A percentile compares a stretch with the other conserved stretches of the same genome.
phyloP scores from a whole-genome alignment of 2,113 vertebrate genomes.

The Archilochus colubris region DNA sequence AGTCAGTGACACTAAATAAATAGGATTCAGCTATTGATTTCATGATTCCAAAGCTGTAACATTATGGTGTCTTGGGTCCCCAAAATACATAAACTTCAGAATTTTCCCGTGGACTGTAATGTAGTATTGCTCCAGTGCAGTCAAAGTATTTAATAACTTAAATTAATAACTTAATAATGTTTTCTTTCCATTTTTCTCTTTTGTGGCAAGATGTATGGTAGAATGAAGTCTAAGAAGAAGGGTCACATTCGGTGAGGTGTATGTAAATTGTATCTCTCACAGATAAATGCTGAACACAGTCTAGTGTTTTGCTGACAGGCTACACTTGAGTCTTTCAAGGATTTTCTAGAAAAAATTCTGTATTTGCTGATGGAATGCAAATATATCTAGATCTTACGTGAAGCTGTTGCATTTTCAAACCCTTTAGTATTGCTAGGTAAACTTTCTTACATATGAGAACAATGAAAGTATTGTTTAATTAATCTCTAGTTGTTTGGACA shows the following conservation, averaged over 20 bases:
- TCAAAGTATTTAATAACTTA: not conserved
- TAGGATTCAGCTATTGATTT: not conserved
- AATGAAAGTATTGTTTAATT: not conserved
- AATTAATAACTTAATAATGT: too few relatives aligned
- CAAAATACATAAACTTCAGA: not conserved
- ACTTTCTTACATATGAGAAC: not conserved
- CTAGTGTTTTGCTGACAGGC: not conserved
- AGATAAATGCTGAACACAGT: not conserved
- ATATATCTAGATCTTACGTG: not conserved
- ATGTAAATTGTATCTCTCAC: not conserved
- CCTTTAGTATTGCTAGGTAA: not conserved
- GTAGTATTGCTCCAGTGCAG: not conserved
- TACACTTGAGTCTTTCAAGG: not conserved
- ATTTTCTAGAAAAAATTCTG: not conserved
- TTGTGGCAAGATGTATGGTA: not conserved
- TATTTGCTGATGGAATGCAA: not conserved
- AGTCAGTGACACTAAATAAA: not conserved
- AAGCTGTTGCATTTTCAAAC: not conserved
- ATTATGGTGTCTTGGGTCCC: not conserved
- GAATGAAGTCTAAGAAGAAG: not conserved
- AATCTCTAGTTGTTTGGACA: slow-evolving; percentile 30
- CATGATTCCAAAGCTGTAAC: not conserved
- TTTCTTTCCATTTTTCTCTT: not conserved
- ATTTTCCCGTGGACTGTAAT: not conserved
- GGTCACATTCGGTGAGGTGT: not conserved